Percentiles rank a stretch among this genome's conserved stretches.
Conservation (phyloP, 1,140 invertebrate species). For the Polypedilum vanderplanki region DNA sequence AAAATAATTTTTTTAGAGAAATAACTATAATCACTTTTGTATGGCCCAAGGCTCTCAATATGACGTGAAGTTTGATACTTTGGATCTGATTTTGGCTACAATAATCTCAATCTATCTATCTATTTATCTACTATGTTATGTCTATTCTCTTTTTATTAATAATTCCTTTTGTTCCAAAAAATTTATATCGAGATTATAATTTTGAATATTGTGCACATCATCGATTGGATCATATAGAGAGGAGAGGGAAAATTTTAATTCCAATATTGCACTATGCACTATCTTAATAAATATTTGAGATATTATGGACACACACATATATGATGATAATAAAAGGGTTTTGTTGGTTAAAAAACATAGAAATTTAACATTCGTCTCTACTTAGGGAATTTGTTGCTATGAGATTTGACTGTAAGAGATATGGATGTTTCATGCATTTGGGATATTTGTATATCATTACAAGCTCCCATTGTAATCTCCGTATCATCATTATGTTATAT, state of each 20-base stretch:
- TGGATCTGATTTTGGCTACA: conserved; percentile 8
- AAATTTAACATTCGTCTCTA: conserved; percentile 8
- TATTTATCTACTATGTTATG: background rate
- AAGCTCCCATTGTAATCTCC: conserved; percentile 10
- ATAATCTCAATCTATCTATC: conserved; percentile 7
- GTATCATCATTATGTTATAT: conserved; percentile 14
- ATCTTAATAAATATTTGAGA: no score
- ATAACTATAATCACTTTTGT: conserved; percentile 23
- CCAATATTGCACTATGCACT: no score
- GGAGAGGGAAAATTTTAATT: no score
- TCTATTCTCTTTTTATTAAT: background rate
- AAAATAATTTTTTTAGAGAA: background rate
- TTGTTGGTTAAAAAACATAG: background rate
- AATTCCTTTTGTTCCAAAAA: no score
- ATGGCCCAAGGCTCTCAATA: conserved; percentile 15
- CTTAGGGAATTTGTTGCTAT: conserved; percentile 6
- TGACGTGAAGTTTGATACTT: conserved; percentile 24
- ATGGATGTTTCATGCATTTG: background rate
- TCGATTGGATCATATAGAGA: no score
- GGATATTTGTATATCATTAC: conserved; percentile 19
- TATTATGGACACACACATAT: background rate
- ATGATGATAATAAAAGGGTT: conserved; percentile 4
- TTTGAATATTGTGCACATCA: no score
- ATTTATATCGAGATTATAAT: no score
- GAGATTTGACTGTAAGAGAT: background rate